These are phyloP conservation scores for Micromys minutus DNA, from an alignment of 2,113 vertebrate genomes.

Conservation along the genomic window DNA sequence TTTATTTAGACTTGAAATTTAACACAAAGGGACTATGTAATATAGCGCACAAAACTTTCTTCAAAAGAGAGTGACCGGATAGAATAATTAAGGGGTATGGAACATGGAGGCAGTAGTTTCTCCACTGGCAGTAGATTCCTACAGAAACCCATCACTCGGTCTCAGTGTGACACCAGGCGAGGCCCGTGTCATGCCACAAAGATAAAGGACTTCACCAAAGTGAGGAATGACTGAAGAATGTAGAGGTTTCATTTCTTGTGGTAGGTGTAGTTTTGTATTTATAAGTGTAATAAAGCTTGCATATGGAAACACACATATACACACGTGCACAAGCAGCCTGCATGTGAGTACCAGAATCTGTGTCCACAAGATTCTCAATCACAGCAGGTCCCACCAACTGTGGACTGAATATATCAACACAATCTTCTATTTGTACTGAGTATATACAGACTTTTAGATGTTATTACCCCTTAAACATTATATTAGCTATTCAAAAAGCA, in stretches of 20 bases:
- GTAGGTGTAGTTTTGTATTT: neutral
- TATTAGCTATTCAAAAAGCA: neutral
- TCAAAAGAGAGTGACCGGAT: neutral
- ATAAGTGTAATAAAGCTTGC: neutral
- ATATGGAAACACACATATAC: neutral
- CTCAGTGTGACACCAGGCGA: neutral
- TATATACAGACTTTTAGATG: neutral
- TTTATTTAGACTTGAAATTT: slow-evolving; percentile 64
- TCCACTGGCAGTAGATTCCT: neutral
- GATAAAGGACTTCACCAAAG: neutral
- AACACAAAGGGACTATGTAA: neutral
- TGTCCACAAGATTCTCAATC: neutral
- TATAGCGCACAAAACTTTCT: neutral
- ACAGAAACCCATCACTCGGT: neutral
- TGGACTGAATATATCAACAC: neutral
- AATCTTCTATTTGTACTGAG: neutral
- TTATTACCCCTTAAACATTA: neutral
- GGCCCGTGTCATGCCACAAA: neutral
- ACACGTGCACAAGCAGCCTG: neutral
- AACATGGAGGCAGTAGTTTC: neutral
- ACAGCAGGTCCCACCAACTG: neutral
- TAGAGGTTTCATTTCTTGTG: neutral
- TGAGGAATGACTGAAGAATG: neutral
- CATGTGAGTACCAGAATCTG: neutral
- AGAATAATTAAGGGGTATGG: neutral